Evolutionary conservation across 2,113 vertebrate species (phyloP), one percentile per base, ranked within the genome.

Genomic region (Cichladusa arquata): DNA sequence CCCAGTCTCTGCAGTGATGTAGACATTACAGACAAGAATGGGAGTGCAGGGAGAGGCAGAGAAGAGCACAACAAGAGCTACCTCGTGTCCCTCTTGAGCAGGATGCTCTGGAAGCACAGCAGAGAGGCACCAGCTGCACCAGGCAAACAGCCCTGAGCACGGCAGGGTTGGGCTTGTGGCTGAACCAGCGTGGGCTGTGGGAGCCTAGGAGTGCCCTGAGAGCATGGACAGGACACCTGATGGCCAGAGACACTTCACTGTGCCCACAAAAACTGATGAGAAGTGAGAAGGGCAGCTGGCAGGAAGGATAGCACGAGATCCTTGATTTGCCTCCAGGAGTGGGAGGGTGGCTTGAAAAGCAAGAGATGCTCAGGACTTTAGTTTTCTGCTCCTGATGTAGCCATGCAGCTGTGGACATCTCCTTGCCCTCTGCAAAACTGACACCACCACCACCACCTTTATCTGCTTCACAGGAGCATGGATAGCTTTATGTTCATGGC

Each of bases 41-140:
- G 31, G 26, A 81, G 31, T 12, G 18, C 12, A 67, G 70, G 60
- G 36, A 58, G 47, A 76, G 80, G 69, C 48, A 74, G 73, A 81
- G 4, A 5, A 57, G 56, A 53, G 45, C 2, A 1, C n/a, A 45
- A 38, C 8, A 67, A 90, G 74, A 66, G 42, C 33, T 34, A 22
- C 45, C 56, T 79, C 0, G 0, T 5, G 2, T 61, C 15, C 7
- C 45, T 87, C 45, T 67, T 0, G 0, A 84, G 73, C 36, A 53
- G n/a, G 50, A 50, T 50, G 38, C 47, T 82, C 28, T 73, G 33
- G 54, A 71, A 26, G 18, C 9, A 13, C 38, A 88, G 81, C 56
- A 48, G 48, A 92, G 78, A 34, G 82, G 54, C 42, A 85, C n/a
- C 62, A 76, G 81, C 45, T 93, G 66, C 36, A 86, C 15, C 66